Base-by-base conservation (phyloP, 2,113 vertebrate species). In the Porphyrio hochstetteri region DNA sequence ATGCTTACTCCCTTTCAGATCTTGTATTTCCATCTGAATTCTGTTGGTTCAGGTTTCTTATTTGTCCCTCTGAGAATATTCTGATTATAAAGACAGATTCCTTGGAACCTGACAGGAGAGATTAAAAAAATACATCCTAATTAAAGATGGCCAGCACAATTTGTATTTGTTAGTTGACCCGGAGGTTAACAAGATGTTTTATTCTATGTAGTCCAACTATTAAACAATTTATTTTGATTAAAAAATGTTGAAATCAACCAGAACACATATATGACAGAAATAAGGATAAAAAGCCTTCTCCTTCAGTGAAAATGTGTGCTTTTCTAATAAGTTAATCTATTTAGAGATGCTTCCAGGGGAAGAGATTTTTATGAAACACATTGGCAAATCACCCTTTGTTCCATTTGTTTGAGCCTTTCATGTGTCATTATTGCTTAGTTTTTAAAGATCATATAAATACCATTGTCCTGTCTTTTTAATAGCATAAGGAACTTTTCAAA, bases 281-380 rank as follows among this genome's bases (percentile, higher is more conserved):
- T 31, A 89, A 95, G 44, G 69, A 89, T 82, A 56, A 92, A 92
- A 81, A 29, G 3, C 38, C 5, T 50, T 63, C 31, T 88, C 40
- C 48, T 88, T 92, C 71, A 40, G n/a, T 56, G n/a, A 78, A 80
- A 95, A 69, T 35, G 3, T 69, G 31, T 68, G 36, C 46, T 77
- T 92, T 95, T 23, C 67, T 94, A 92, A 84, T 93, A 97, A 91
- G 74, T 79, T 95, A 95, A 97, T 95, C 93, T 90, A 82, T 95
- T 94, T 95, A 95, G 94, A 68, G 69, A 96, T 93, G 95, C 90
- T 94, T 96, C 78, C 67, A 80, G 69, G 40, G 59, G 46, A 78
- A 71, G 46, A 52, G 60, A 74, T 65, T 80, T 86, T 28, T 33
- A 3, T 84, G 52, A 90, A 95, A 83, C 53, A n/a, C 57, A 96